phyloP scores from a whole-genome alignment of 2,113 vertebrate genomes.

The Ibidorhyncha struthersii region DNA sequence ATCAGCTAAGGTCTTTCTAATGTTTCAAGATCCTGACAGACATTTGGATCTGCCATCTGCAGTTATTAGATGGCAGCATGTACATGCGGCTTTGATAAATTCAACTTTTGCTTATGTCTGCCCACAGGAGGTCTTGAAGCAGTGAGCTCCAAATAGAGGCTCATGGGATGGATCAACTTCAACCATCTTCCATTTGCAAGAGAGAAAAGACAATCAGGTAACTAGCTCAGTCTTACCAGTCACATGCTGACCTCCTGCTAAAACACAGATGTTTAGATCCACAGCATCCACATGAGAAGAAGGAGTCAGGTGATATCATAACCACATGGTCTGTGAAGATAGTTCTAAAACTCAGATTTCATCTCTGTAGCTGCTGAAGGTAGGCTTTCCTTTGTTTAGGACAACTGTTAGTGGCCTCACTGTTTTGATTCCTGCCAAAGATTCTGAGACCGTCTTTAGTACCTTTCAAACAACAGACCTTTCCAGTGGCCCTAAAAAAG shows the following conservation, averaged over 20 bases:
- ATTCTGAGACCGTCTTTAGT: neutral
- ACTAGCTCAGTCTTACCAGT: neutral
- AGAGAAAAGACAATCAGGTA: neutral
- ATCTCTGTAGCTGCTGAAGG: neutral
- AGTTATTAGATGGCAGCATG: rapidly evolving
- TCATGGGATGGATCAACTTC: neutral
- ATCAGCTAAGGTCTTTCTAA: neutral
- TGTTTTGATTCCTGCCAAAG: neutral
- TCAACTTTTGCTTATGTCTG: neutral
- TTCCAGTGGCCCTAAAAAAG: neutral
- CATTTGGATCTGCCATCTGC: neutral
- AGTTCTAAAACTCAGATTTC: neutral
- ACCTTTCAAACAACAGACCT: neutral
- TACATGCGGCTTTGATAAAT: neutral
- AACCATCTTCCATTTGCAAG: neutral
- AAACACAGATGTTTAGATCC: neutral
- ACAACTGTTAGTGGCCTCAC: neutral
- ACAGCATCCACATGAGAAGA: neutral
- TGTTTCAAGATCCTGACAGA: neutral
- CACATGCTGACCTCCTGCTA: neutral
- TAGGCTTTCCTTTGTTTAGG: neutral
- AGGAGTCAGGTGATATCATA: neutral
- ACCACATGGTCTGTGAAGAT: neutral
- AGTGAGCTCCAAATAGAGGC: neutral
- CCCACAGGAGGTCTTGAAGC: neutral